phyloP scores from a whole-genome alignment of 2,888 invertebrate genomes.

The Tetheella fluctuosa region DNA sequence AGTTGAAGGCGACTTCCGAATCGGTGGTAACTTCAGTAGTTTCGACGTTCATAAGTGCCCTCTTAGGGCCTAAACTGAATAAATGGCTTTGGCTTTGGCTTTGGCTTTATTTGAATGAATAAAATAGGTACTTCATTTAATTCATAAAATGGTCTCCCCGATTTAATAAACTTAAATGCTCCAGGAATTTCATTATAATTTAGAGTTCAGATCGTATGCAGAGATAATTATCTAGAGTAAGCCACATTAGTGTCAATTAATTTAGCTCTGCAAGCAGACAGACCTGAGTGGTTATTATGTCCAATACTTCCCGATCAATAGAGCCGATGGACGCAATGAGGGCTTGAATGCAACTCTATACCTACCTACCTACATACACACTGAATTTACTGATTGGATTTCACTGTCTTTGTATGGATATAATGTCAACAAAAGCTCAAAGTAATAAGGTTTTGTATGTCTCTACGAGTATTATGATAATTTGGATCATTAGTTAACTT shows the following conservation, averaged over 20 bases:
- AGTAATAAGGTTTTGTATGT: neutral
- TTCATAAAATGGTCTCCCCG: too few species aligned
- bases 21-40: too few species aligned
- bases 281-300: conserved; percentile 1
- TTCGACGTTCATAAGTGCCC: too few species aligned
- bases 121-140: too few species aligned
- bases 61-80: too few species aligned
- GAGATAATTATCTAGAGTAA: neutral
- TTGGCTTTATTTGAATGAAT: too few species aligned
- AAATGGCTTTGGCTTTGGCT: too few species aligned
- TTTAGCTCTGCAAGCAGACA: conserved; percentile 1
- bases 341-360: neutral
- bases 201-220: neutral
- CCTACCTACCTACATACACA: neutral
- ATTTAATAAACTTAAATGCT: too few species aligned
- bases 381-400: neutral
- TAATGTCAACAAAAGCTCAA: neutral
- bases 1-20: too few species aligned
- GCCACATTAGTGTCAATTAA: conserved; percentile 2
- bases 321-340: conserved; percentile 4
- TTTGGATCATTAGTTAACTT: neutral
- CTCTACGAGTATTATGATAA: neutral
- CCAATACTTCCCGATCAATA: neutral
- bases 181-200: neutral
- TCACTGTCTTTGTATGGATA: neutral